Conservation (phyloP, 2,888 invertebrate genomes). For the Pyrgus malvae region DNA sequence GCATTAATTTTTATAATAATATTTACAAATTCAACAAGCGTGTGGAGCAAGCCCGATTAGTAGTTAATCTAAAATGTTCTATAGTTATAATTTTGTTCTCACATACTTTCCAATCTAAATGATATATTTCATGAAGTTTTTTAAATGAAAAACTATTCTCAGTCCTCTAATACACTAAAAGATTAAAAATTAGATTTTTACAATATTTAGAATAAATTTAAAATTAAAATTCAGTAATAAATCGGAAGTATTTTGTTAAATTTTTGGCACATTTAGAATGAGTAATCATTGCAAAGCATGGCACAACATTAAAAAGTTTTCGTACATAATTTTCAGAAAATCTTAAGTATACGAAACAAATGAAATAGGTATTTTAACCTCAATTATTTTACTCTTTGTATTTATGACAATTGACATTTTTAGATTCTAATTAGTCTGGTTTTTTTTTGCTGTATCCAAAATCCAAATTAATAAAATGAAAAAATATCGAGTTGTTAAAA, state of each 20-base stretch:
- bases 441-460: too few species aligned
- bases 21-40: slow-evolving; percentile 74
- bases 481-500: too few species aligned
- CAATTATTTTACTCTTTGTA: too few species aligned
- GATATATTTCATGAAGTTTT: background rate
- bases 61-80: slow-evolving; percentile 24
- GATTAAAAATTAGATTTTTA: background rate
- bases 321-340: slow-evolving; percentile 5
- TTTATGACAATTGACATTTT: too few species aligned
- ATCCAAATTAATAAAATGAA: too few species aligned
- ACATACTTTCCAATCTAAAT: background rate
- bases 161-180: slow-evolving; percentile 2
- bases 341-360: background rate
- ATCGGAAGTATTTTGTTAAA: slow-evolving; percentile 30
- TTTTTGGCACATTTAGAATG: slow-evolving; percentile 60
- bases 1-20: slow-evolving; percentile 57
- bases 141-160: slow-evolving; percentile 9
- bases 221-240: slow-evolving; percentile 14
- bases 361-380: too few species aligned
- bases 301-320: slow-evolving; percentile 47
- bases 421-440: too few species aligned
- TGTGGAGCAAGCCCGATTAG: slow-evolving; percentile 66
- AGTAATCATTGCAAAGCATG: slow-evolving; percentile 50
- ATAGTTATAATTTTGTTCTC: slow-evolving; percentile 15
- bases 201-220: background rate